Evolutionary conservation across 2,113 vertebrate species (phyloP), one percentile per base, ranked within the genome.

Genomic region (Perognathus longimembris): DNA sequence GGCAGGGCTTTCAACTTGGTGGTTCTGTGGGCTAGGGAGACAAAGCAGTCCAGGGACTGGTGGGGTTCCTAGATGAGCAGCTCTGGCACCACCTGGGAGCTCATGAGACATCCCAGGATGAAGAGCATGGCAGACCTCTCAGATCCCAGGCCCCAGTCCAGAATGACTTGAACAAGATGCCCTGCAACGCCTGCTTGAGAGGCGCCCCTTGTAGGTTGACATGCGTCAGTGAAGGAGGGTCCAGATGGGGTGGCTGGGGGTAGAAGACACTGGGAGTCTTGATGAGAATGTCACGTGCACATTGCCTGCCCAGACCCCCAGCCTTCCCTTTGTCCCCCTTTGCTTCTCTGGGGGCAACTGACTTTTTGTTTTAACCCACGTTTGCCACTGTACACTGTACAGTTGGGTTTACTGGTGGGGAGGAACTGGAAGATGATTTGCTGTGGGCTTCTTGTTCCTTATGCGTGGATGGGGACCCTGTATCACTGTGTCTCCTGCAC

Each of bases 251-350:
- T 0, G 21, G 12, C 42, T 24, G 4, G 18, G 10, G 50, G 59
- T 71, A 4, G 50, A 40, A 18, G 67, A 6, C 45, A 9, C 30
- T 3, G 42, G 28, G 18, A 50, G 4, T 57, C 57, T 50, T 26
- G n/a, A 30, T 57, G 67, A 30, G 77, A 73, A 10, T 28, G 50
- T 90, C 26, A 10, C 8, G 24, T 28, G 22, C 38, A 32, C 3
- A 24, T 30, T 7, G 5, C 17, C 36, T 78, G 32, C 63, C 57
- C 14, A 12, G 64, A 30, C 24, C 15, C 22, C 14, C 9, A 6
- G 20, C 17, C 9, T 6, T 15, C 21, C 2, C 0, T 8, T 18
- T n/a, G n/a, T n/a, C n/a, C n/a, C 64, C 6, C 42, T 70, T 21
- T 32, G 50, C 11, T 66, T 21, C 21, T 70, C 28, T 21, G 66